Evolutionary conservation across 2,888 invertebrate genomes (phyloP), one percentile per base, ranked within the genome.

Genomic region (Ceramica pisi): DNA sequence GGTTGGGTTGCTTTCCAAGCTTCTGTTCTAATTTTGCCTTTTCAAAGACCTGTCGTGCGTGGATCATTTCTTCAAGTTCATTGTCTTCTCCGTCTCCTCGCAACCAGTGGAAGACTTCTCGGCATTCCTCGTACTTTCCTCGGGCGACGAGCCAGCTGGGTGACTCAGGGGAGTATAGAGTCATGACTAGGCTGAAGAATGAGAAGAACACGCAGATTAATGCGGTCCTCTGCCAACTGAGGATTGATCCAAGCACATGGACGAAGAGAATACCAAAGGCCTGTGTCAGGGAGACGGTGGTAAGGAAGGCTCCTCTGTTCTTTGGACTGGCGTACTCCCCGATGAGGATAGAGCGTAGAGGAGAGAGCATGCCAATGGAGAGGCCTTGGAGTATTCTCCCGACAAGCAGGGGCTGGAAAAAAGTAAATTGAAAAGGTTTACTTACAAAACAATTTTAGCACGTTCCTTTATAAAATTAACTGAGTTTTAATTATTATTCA

Each of bases 81-180:
- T 95, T 93, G 31, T 91, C 89, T 68, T 91, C 90, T 0, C 92
- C 92, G 14, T 92, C 90, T n/a, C 97, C 97, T 79, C 97, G 90
- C 56, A 97, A 93, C 93, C 96, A 97, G 56, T 94, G 92, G 57
- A 97, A 96, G 0, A 96, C 94, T 31, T 92, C 85, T 65, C 95
- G 93, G 0, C 97, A 97, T 62, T 97, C 94, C 0, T 94, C 93
- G 1, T 93, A 90, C 10, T 92, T 92, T 12, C 95, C 96, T 78
- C 95, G 96, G 5, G 96, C 91, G 0, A 96, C 93, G 38, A 97
- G 88, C 97, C 97, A 97, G 66, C 94, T 94, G 0, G 97, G 97
- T 6, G 97, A 96, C 90, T 97, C 97, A 0, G 97, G 97, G 0
- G 92, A 89, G 73, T 88, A 91, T 7, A 93, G 68, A 0, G 90